phyloP scores from a whole-genome alignment of 2,888 invertebrate species.

The Nasonia oneida region DNA sequence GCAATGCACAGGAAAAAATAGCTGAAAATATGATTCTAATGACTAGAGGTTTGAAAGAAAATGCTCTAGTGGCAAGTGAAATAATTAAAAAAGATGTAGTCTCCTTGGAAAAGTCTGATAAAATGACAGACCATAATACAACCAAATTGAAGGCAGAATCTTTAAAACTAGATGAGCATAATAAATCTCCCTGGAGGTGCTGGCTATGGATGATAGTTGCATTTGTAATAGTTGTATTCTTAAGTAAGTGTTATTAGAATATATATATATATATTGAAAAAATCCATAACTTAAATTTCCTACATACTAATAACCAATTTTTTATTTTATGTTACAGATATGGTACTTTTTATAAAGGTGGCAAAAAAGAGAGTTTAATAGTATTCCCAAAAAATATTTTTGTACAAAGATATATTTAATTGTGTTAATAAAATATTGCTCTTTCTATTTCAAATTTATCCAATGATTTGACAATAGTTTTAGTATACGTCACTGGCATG shows the following conservation, averaged over 20 bases:
- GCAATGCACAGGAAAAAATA: constrained; percentile 93
- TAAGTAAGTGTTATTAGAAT: constrained; percentile 83
- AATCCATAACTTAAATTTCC: constrained; percentile 36
- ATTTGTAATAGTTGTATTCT: constrained; percentile 91
- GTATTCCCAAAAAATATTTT: constrained; percentile 30
- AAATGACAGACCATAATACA: constrained; percentile 90
- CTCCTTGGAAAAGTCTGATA: constrained; percentile 85
- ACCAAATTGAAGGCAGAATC: constrained; percentile 89
- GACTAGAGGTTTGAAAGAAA: constrained; percentile 93
- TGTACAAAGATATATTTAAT: constrained; percentile 40
- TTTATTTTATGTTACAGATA: constrained; percentile 81
- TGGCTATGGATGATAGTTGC: constrained; percentile 97
- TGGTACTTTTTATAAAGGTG: constrained; percentile 96
- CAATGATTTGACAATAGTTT: constrained; percentile 39
- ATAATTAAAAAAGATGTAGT: constrained; percentile 92
- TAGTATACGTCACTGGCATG: constrained; percentile 18
- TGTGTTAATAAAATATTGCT: constrained; percentile 31
- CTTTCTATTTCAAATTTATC: constrained; percentile 18
- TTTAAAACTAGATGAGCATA: constrained; percentile 90
- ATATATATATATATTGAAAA: constrained; percentile 1
- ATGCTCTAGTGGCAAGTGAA: constrained; percentile 92
- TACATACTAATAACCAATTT: constrained; percentile 20
- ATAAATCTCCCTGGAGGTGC: constrained; percentile 93
- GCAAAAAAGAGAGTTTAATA: constrained; percentile 77
- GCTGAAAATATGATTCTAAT: constrained; percentile 96